These are phyloP conservation scores for Aspiorhynchus laticeps DNA, from an alignment of 2,113 vertebrate species.

Conservation along the genomic window DNA sequence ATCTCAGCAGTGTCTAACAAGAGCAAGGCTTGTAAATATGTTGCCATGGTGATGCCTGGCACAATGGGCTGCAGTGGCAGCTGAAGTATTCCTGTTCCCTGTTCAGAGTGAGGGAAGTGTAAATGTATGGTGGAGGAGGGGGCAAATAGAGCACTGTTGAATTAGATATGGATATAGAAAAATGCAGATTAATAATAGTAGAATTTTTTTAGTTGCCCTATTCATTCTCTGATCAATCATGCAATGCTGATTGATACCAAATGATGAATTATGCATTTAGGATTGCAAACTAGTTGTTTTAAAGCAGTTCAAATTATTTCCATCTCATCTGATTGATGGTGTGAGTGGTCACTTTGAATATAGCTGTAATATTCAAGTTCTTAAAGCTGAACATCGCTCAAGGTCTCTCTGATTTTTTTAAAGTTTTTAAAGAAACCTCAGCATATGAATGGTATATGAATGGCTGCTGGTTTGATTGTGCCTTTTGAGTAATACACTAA, in stretches of 20 bases:
- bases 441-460: background rate
- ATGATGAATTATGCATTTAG: background rate
- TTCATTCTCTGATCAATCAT: background rate
- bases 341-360: background rate
- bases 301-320: background rate
- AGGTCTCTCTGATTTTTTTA: background rate
- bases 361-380: background rate
- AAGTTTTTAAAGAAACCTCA: background rate
- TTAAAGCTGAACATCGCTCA: background rate
- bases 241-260: background rate
- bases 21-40: conserved; percentile 33
- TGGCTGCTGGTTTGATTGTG: background rate
- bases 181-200: background rate
- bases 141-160: background rate
- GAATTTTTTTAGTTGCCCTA: background rate
- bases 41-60: conserved; percentile 55
- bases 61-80: conserved; percentile 30
- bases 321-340: background rate
- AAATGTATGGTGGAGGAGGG: conserved; percentile 14
- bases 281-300: background rate
- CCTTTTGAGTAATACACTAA: background rate
- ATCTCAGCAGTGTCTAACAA: conserved; percentile 40
- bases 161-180: background rate
- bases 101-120: conserved; percentile 8
- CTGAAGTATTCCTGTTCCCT: conserved; percentile 7